phyloP scores from a whole-genome alignment of 2,888 invertebrate species.

The Drosophila rubida region DNA sequence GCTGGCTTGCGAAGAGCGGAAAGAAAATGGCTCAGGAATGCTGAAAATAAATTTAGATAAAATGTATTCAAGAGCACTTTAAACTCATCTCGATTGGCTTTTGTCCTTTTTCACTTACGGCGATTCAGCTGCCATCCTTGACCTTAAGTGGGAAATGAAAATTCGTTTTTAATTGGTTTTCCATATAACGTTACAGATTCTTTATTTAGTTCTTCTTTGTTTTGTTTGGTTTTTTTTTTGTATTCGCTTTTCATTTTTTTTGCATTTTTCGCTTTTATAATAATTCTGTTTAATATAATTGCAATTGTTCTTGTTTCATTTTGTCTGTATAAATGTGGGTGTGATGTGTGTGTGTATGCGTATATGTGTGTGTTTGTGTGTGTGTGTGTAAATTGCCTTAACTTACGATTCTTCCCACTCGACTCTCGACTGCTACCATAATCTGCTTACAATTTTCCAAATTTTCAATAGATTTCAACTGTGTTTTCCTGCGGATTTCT shows the following conservation, averaged over 20 bases:
- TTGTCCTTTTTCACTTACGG: not conserved
- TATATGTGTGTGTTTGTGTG: slow-evolving; percentile 26
- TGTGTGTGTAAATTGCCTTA: slow-evolving; percentile 65
- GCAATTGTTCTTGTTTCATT: slow-evolving; percentile 67
- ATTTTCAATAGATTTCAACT: slow-evolving; percentile 45
- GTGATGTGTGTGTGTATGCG: slow-evolving; percentile 25
- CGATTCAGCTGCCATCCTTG: not conserved
- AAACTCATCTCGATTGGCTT: slow-evolving; percentile 3
- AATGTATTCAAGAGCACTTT: slow-evolving; percentile 11
- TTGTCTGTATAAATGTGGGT: slow-evolving; percentile 53
- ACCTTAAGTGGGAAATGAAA: slow-evolving; percentile 20
- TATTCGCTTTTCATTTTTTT: slow-evolving; percentile 59
- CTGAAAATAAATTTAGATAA: slow-evolving; percentile 18
- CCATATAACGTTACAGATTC: slow-evolving; percentile 84
- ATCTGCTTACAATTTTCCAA: slow-evolving; percentile 44
- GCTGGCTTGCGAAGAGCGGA: not conserved
- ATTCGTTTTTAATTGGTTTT: slow-evolving; percentile 64
- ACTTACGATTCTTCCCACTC: slow-evolving; percentile 61
- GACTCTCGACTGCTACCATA: slow-evolving; percentile 20
- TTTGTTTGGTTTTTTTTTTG: slow-evolving; percentile 28
- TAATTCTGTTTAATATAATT: slow-evolving; percentile 75
- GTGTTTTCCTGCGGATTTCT: slow-evolving; percentile 14
- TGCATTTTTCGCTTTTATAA: slow-evolving; percentile 65
- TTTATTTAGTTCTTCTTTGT: slow-evolving; percentile 74
- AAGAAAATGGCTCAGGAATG: not conserved